Conservation (phyloP, 2,888 invertebrate genomes). For the Drosophila subsilvestris region DNA sequence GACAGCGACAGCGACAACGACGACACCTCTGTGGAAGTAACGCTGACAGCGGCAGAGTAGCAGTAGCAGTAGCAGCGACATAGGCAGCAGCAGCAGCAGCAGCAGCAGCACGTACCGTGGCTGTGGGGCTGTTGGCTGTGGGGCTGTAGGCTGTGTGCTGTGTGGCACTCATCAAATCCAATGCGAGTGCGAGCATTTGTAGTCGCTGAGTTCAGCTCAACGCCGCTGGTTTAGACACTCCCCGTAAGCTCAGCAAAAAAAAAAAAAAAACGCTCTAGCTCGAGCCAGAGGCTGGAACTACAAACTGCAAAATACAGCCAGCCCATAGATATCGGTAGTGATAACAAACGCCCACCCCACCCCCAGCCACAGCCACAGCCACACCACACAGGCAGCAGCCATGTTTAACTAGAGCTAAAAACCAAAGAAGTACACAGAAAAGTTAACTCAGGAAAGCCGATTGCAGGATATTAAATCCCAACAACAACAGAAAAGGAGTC, state of each 20-base stretch:
- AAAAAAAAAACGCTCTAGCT: neutral
- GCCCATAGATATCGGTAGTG: neutral
- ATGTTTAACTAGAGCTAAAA: neutral
- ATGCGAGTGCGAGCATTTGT: slow-evolving; percentile 67
- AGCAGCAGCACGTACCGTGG: slow-evolving; percentile 29
- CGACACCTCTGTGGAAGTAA: slow-evolving; percentile 2
- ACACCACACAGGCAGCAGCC: neutral
- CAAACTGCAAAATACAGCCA: neutral
- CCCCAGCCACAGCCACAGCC: too few species aligned
- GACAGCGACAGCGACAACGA: neutral
- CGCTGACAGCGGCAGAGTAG: slow-evolving; percentile 7
- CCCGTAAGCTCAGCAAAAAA: slow-evolving; percentile 1
- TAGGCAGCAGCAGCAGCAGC: slow-evolving; percentile 13
- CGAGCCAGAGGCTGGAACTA: slow-evolving; percentile 40
- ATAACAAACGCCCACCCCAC: neutral
- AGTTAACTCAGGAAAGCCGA: neutral
- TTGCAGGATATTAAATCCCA: neutral
- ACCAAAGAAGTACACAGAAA: neutral
- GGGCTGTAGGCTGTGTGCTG: slow-evolving; percentile 33
- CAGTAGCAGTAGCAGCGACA: slow-evolving; percentile 7
- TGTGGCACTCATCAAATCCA: slow-evolving; percentile 68
- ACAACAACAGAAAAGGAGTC: neutral
- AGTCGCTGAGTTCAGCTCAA: slow-evolving; percentile 82
- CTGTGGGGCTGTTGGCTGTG: slow-evolving; percentile 48
- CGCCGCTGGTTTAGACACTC: slow-evolving; percentile 66